Percentiles rank a stretch among this genome's conserved stretches.
Evolutionary conservation across 2,797 vertebrate genomes (phyloP).

Genomic region (Enteromius thamalakanensis): DNA sequence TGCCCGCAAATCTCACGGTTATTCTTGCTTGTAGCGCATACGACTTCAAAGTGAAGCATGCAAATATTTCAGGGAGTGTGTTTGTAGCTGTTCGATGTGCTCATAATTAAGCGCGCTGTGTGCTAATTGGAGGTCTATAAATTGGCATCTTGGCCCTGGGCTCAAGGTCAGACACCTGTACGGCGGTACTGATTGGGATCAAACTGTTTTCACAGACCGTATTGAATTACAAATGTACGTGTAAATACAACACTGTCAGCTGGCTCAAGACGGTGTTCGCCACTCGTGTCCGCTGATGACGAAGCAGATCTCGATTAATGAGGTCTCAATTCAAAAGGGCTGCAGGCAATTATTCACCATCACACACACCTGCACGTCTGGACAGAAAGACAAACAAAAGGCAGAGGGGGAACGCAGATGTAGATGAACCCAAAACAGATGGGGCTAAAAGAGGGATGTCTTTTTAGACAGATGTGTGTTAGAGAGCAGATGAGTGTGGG

Average conservation of each 20-base stretch:
- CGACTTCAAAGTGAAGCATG: conserved; percentile 24
- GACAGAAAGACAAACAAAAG: conserved; percentile 21
- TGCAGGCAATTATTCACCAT: conserved; percentile 67
- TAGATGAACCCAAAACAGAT: conserved; percentile 1
- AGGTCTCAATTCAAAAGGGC: conserved; percentile 60
- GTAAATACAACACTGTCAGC: conserved; percentile 70
- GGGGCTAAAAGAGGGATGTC: background rate
- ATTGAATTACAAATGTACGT: conserved; percentile 67
- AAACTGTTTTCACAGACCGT: conserved; percentile 52
- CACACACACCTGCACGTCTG: conserved; percentile 26
- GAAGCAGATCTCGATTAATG: conserved; percentile 56
- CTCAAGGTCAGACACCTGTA: conserved; percentile 73
- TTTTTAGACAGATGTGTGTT: conserved; percentile 15
- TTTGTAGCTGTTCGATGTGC: background rate
- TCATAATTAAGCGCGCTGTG: conserved; percentile 57
- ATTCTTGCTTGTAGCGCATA: conserved; percentile 22
- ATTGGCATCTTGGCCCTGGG: conserved; percentile 65
- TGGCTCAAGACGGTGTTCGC: background rate
- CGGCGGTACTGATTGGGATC: conserved; percentile 51
- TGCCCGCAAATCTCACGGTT: conserved; percentile 36
- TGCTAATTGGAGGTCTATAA: conserved; percentile 76
- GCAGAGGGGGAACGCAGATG: conserved; percentile 28
- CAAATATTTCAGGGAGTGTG: conserved; percentile 35
- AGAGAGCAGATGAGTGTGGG: background rate
- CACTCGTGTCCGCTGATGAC: conserved; percentile 10